Conservation (phyloP, 2,888 invertebrate species). For the Ariolimax columbianus region DNA sequence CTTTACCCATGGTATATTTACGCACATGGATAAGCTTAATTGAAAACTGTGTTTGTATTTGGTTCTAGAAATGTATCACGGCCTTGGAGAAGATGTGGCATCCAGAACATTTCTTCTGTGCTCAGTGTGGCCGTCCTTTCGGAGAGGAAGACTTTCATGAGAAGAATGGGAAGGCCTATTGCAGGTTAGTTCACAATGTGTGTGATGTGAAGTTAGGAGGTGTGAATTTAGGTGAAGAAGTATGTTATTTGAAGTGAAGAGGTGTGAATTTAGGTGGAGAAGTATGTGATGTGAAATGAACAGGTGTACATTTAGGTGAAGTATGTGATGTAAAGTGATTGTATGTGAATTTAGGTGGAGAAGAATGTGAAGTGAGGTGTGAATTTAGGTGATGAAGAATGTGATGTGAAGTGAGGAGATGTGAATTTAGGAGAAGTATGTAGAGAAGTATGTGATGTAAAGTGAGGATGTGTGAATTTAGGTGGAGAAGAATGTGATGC, state of each 20-base stretch:
- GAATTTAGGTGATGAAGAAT: no score
- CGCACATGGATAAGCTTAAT: no score
- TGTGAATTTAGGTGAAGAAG: conserved; percentile 54
- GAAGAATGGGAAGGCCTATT: conserved; percentile 91
- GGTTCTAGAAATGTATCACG: conserved; percentile 95
- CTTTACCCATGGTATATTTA: no score
- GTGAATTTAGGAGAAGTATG: no score
- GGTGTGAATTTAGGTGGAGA: conserved; percentile 53
- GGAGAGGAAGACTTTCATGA: conserved; percentile 99
- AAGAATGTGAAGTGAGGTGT: no score
- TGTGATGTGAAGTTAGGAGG: neutral
- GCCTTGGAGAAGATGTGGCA: conserved; percentile 99
- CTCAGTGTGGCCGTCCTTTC: conserved; percentile 96
- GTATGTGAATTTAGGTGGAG: no score
- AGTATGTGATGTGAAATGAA: neutral
- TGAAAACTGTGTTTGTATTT: neutral
- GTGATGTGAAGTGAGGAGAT: no score
- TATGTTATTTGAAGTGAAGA: neutral
- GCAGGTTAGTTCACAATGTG: conserved; percentile 82
- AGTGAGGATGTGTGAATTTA: no score
- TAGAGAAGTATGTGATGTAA: no score
- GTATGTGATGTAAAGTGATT: neutral
- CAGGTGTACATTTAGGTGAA: conserved; percentile 53
- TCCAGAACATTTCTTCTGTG: conserved; percentile 99
- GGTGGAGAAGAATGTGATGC: no score